Percentiles rank a stretch among this genome's conserved stretches.
Evolutionary conservation across 64 coral and sea anemone genomes (phyloP).

Genomic region (Stichodactyla helianthus): DNA sequence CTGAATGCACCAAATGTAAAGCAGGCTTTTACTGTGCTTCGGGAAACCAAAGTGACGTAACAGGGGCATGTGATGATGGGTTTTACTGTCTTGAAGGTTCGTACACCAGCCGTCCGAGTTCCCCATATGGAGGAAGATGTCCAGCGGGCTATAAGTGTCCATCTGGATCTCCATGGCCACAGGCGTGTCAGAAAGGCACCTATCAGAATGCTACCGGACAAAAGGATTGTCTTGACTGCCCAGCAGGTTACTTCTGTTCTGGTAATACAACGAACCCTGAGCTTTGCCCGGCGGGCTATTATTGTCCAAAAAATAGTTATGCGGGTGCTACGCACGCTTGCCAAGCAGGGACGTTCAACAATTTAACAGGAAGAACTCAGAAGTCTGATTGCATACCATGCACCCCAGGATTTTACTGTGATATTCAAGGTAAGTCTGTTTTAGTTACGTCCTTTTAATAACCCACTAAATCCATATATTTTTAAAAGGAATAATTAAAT

Average conservation of each 20-base stretch:
- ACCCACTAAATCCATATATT: no score
- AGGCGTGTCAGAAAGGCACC: constrained; percentile 66
- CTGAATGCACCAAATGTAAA: constrained; percentile 65
- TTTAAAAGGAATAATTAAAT: no score
- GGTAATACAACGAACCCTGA: constrained; percentile 83
- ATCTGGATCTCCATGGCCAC: constrained; percentile 50
- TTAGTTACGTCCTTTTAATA: not conserved
- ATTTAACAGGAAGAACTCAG: constrained; percentile 66
- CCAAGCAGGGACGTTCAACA: constrained; percentile 81
- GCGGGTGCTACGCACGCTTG: constrained; percentile 64
- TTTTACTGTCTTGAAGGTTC: constrained; percentile 87
- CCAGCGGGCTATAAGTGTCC: constrained; percentile 82
- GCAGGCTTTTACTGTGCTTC: constrained; percentile 65
- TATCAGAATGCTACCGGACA: constrained; percentile 87
- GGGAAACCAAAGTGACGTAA: constrained; percentile 64
- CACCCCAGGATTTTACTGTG: constrained; percentile 83
- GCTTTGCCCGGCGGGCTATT: constrained; percentile 79
- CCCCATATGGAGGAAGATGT: constrained; percentile 71
- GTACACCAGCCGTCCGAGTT: constrained; percentile 50
- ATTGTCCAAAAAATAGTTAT: constrained; percentile 66
- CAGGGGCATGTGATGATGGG: constrained; percentile 52
- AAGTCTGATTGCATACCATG: constrained; percentile 60
- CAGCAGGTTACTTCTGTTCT: constrained; percentile 82
- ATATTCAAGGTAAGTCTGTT: constrained; percentile 43
- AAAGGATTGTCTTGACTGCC: constrained; percentile 56